Percentiles rank a stretch among this genome's conserved stretches.
phyloP scores from a whole-genome alignment of 1,140 invertebrate species.

The Contarinia nasturtii region DNA sequence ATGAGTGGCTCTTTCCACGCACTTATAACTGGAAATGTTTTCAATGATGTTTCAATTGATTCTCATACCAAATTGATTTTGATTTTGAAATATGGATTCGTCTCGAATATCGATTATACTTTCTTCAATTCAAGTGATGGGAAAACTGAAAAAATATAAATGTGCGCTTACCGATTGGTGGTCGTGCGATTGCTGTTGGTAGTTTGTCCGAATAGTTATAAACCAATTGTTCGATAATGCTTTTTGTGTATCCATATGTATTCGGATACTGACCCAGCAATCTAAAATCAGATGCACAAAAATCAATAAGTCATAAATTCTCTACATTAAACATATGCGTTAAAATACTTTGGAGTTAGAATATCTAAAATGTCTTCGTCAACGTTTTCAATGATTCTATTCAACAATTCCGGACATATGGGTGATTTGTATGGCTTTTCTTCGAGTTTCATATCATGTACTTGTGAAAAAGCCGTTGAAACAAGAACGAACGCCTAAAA shows the following conservation, averaged over 20 bases:
- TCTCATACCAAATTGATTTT: neutral
- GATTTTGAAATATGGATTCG: neutral
- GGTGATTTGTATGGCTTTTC: neutral
- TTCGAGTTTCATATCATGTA: neutral
- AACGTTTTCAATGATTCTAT: constrained; percentile 44
- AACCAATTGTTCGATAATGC: constrained; percentile 43
- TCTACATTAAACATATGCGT: constrained; percentile 4
- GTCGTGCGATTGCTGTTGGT: constrained; percentile 41
- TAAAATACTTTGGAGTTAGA: constrained; percentile 47
- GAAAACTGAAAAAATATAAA: neutral
- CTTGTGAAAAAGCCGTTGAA: neutral
- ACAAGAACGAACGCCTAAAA: neutral
- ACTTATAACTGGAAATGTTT: constrained; percentile 30
- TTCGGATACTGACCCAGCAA: constrained; percentile 45
- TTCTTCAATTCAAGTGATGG: neutral
- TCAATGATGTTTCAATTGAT: neutral
- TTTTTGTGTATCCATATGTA: constrained; percentile 53
- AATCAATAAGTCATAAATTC: neutral
- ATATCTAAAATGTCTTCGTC: constrained; percentile 40
- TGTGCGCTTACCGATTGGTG: constrained; percentile 40
- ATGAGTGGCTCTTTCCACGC: constrained; percentile 41
- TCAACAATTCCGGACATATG: neutral
- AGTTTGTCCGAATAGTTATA: constrained; percentile 29
- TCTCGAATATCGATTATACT: neutral
- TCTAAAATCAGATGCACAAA: constrained; percentile 18